phyloP scores from a whole-genome alignment of 2,797 vertebrate genomes.

The Cuculus canorus region DNA sequence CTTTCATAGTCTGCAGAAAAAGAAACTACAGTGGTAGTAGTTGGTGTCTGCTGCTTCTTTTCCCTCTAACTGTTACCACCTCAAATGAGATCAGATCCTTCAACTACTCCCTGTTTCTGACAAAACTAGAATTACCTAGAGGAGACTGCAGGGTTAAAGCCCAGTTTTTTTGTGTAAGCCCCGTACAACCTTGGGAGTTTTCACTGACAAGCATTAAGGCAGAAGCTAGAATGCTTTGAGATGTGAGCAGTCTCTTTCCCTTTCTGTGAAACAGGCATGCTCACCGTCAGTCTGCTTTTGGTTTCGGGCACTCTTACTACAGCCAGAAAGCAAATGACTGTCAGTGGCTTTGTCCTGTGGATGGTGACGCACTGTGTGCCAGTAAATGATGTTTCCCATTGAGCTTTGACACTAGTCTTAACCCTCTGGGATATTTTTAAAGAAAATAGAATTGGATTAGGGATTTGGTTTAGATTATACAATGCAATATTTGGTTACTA shows the following conservation, averaged over 20 bases:
- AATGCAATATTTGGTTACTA: not conserved
- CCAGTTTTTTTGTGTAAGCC: fast-evolving
- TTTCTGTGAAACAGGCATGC: fast-evolving
- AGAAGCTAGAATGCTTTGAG: not conserved
- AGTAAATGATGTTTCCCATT: not conserved
- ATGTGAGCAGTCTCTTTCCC: not conserved
- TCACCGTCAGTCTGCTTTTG: not conserved
- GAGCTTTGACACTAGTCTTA: not conserved
- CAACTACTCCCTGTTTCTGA: not conserved
- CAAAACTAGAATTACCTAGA: not conserved
- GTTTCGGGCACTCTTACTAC: not conserved
- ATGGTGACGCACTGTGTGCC: not conserved
- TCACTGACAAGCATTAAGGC: not conserved
- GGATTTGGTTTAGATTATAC: not conserved
- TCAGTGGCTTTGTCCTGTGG: not conserved
- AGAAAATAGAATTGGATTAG: not conserved
- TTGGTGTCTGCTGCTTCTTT: not conserved
- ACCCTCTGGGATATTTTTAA: not conserved
- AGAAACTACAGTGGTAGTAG: not conserved
- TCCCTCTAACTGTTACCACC: not conserved
- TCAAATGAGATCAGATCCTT: not conserved
- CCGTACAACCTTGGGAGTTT: not conserved
- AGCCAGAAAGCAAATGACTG: not conserved
- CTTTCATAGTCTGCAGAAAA: not conserved
- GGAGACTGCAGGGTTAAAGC: not conserved